These are phyloP conservation scores for Todus mexicanus DNA, from an alignment of 2,797 vertebrate genomes.

Conservation along the genomic window DNA sequence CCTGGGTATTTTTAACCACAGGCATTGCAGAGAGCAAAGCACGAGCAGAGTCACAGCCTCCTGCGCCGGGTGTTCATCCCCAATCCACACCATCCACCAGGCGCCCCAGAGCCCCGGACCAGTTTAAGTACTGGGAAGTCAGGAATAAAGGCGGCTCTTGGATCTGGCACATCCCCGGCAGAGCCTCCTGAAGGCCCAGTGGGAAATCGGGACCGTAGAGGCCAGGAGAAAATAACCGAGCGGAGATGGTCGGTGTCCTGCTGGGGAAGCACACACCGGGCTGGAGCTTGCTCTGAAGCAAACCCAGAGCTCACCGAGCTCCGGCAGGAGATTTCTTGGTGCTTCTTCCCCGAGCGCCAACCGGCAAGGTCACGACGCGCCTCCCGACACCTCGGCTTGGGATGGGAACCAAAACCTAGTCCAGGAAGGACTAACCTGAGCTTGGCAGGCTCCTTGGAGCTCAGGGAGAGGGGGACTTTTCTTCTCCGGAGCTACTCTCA, in stretches of 20 bases:
- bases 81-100: not conserved
- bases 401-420: not conserved
- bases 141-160: not conserved
- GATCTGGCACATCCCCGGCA: not conserved
- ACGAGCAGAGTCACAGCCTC: not conserved
- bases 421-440: not conserved
- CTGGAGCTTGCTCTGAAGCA: not conserved
- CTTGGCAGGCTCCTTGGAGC: not conserved
- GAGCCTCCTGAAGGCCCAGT: not conserved
- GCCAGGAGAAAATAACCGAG: not conserved
- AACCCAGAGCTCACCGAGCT: not conserved
- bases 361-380: fast-evolving
- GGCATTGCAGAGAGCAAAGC: not conserved
- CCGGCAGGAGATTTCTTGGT: not conserved
- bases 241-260: not conserved
- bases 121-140: not conserved
- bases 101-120: not conserved
- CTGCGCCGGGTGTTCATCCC: not conserved
- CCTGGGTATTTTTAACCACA: slow-evolving; percentile 29
- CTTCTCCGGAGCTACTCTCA: not conserved
- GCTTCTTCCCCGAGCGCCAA: fast-evolving
- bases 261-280: fast-evolving
- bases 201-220: not conserved
- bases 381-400: not conserved
- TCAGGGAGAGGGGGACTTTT: not conserved